Conservation (phyloP, 2,888 invertebrate species). For the Amblyjoppa proteus region DNA sequence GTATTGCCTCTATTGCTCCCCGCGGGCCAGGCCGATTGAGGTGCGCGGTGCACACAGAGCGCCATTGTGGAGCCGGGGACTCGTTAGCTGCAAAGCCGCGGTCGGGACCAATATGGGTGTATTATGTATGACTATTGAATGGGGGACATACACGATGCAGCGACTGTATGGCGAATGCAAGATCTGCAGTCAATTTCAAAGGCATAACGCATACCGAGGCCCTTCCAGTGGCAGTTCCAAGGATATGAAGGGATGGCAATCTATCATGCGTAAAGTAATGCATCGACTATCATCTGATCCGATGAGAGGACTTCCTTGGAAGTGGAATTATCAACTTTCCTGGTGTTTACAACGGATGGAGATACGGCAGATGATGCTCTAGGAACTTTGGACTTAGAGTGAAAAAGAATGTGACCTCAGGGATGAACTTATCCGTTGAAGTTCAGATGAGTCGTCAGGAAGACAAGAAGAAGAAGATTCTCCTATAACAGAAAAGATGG, state of each 20-base stretch:
- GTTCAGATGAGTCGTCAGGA: conserved; percentile 33
- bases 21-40: conserved; percentile 43
- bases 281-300: background rate
- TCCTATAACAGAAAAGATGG: conserved; percentile 16
- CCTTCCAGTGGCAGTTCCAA: background rate
- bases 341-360: background rate
- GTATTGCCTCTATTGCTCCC: conserved; percentile 58
- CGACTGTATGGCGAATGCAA: background rate
- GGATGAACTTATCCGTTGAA: background rate
- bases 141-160: background rate
- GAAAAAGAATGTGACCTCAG: conserved; percentile 4
- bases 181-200: background rate
- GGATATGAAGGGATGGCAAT: background rate
- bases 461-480: conserved; percentile 27
- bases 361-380: background rate
- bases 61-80: conserved; percentile 4
- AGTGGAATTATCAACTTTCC: background rate
- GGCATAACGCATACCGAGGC: background rate
- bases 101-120: background rate
- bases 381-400: background rate
- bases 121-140: conserved; percentile 8
- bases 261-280: background rate
- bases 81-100: background rate
- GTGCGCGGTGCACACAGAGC: conserved; percentile 15
- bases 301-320: background rate